Percentiles rank a stretch among this genome's conserved stretches.
Conservation (phyloP, 2,113 vertebrate species). For the Apodemus sylvaticus region DNA sequence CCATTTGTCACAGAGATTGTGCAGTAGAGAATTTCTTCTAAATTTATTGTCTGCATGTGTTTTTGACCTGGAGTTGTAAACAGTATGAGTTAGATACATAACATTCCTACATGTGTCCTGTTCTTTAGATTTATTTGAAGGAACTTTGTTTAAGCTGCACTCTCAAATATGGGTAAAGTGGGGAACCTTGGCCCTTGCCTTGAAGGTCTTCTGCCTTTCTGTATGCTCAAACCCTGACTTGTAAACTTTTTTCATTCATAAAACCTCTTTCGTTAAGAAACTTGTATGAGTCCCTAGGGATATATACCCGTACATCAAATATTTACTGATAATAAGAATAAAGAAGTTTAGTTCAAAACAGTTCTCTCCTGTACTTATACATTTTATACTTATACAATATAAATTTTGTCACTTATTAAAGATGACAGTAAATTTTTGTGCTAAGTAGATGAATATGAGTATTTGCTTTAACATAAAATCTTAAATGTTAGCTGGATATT, state of each 20-base stretch:
- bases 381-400: too few species aligned
- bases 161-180: background rate
- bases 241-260: background rate
- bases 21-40: conserved; percentile 53
- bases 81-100: conserved; percentile 59
- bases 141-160: conserved; percentile 58
- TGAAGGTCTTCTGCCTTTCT: background rate
- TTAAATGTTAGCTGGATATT: background rate
- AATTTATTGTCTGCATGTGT: conserved; percentile 74
- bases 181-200: background rate
- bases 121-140: conserved; percentile 65
- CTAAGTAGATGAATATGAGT: background rate
- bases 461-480: background rate
- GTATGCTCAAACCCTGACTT: background rate
- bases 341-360: background rate
- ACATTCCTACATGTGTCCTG: conserved; percentile 36
- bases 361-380: background rate
- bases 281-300: background rate
- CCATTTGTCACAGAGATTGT: conserved; percentile 71
- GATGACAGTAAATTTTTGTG: background rate
- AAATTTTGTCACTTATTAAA: background rate
- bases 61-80: conserved; percentile 73
- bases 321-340: background rate
- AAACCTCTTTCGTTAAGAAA: background rate
- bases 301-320: background rate